A percentile compares a stretch with the other conserved stretches of the same genome.
Conservation (phyloP, 2,888 invertebrate genomes). For the Pollenia labialis region DNA sequence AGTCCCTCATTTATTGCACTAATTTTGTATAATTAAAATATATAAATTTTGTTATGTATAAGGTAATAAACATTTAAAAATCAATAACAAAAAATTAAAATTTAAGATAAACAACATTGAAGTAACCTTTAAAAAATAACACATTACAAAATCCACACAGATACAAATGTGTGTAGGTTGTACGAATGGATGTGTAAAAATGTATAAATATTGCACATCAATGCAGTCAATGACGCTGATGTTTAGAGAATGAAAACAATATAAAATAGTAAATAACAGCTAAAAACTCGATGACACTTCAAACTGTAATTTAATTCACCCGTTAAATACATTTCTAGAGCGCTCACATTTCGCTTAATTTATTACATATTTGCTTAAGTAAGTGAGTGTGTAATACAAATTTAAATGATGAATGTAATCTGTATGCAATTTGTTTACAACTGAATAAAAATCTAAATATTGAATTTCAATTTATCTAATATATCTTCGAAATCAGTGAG, state of each 20-base stretch:
- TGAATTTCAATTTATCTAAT: no score
- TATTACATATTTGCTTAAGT: constrained; percentile 5
- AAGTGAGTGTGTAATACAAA: neutral
- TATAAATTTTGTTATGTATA: neutral
- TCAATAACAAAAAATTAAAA: constrained; percentile 4
- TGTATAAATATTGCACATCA: constrained; percentile 4
- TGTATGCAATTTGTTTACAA: neutral
- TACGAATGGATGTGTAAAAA: constrained; percentile 12
- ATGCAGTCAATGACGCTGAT: constrained; percentile 4
- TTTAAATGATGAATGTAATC: neutral
- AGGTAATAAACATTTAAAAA: constrained; percentile 15
- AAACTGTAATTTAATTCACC: constrained; percentile 48
- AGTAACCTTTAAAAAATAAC: constrained; percentile 44
- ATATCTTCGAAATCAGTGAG: no score
- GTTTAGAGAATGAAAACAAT: neutral
- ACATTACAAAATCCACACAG: neutral
- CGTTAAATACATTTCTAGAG: neutral
- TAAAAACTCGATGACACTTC: constrained; percentile 30
- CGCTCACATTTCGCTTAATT: neutral
- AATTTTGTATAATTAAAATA: constrained; percentile 46
- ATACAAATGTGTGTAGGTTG: no score
- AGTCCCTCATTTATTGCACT: neutral
- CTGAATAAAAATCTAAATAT: no score
- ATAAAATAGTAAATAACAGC: constrained; percentile 17
- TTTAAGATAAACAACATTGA: constrained; percentile 53